Base-by-base conservation (phyloP, 2,888 invertebrate species). In the Agrochola macilenta region DNA sequence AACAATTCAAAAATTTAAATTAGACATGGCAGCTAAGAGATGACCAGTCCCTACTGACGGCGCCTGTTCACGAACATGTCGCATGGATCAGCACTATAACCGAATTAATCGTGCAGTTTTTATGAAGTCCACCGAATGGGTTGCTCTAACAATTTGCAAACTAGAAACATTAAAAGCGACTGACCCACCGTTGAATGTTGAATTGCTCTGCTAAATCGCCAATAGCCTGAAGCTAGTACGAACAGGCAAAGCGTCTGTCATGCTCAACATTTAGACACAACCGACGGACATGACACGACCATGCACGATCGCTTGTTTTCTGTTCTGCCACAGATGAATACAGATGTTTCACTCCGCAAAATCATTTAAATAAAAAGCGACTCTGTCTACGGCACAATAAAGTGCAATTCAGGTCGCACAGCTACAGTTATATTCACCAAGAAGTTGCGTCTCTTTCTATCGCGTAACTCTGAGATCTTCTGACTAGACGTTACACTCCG, bases 161-260 rank as follows among this genome's bases (percentile, higher is more conserved):
- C 52, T 49, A 39, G 23, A 61, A 39, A 52, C 52, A 30, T 30
- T 26, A n/a, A 54, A 71, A 14, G 23, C 46, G 2, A 35, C 26
- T 63, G 52, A n/a, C 9, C 4, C 2, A 46, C 14, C 12, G 30
- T 46, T 35, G 39, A 58, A 71, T 60, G 35, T 39, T 46, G 52
- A 46, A 76, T 26, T 35, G 20, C 23, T 57, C 39, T 23, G 14
- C 1, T 30, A 76, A 60, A 49, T 49, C 17, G 11, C 12, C 5
- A 46, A 54, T 26, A 35, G 17, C 54, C 43, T 26, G 12, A 26
- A 54, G 17, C 23, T 26, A 46, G 14, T 5, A 39, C 39, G 20
- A 43, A 30, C 17, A 30, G 30, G 12, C 39, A 72, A 79, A 72
- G 72, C 49, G 26, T 30, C 20, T n/a, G 72, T 78, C 72, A 72